phyloP scores from a whole-genome alignment of 2,888 invertebrate species.

The Polydrusus tereticollis region DNA sequence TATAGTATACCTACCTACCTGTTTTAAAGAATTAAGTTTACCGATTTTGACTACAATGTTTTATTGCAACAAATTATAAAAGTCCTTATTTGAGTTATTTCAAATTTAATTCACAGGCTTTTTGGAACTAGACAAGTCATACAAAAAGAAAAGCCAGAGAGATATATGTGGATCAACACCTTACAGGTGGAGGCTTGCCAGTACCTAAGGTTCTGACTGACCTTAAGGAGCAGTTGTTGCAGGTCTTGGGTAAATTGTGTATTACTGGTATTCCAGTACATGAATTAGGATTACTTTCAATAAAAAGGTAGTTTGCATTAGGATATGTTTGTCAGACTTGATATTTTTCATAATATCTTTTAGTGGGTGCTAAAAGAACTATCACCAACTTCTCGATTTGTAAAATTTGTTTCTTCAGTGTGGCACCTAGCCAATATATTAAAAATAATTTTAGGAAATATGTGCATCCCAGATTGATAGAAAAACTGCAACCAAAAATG shows the following conservation, averaged over 20 bases:
- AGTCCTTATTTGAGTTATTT: neutral
- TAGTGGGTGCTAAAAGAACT: neutral
- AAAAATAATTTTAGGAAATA: neutral
- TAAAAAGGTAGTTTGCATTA: neutral
- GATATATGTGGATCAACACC: neutral
- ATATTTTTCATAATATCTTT: neutral
- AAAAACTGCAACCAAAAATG: neutral
- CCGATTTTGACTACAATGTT: neutral
- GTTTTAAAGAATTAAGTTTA: neutral
- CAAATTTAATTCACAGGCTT: neutral
- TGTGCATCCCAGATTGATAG: neutral
- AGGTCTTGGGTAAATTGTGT: neutral
- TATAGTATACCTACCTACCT: neutral
- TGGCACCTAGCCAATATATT: neutral
- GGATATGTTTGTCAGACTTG: neutral
- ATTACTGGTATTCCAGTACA: neutral
- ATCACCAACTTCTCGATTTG: neutral
- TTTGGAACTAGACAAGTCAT: neutral
- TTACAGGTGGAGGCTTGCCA: neutral
- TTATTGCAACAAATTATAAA: neutral
- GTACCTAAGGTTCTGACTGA: neutral
- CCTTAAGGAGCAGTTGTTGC: no score
- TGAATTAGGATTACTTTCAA: neutral
- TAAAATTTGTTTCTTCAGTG: neutral
- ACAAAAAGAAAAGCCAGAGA: neutral